A percentile compares a stretch with the other conserved stretches of the same genome.
Conservation (phyloP, 2,888 invertebrate species). For the Erpobdella octoculata region DNA sequence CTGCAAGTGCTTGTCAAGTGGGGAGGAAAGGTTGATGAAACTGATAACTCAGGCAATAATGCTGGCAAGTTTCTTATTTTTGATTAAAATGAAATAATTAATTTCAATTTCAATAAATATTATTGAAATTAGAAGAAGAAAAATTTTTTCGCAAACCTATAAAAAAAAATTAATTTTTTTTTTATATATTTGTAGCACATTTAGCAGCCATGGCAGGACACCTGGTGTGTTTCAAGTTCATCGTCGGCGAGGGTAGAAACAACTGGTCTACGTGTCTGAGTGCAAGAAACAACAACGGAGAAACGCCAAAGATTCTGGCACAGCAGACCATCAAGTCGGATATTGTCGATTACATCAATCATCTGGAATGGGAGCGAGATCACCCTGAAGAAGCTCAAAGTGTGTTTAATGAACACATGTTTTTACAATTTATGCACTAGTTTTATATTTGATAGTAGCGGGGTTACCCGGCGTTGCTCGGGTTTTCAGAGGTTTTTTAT, state of each 20-base stretch:
- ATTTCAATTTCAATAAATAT: background rate
- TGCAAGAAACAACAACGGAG: constrained; percentile 53
- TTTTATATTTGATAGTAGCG: background rate
- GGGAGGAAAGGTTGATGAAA: constrained; percentile 50
- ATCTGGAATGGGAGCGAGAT: constrained; percentile 51
- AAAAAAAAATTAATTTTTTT: no score
- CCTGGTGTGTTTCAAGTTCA: constrained; percentile 50
- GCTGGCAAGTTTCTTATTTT: constrained; percentile 44
- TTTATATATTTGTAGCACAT: constrained; percentile 51
- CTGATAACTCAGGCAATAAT: constrained; percentile 50
- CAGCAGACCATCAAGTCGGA: constrained; percentile 52
- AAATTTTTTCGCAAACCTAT: background rate
- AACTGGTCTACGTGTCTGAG: constrained; percentile 39
- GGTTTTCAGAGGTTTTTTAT: no score
- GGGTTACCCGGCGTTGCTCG: no score
- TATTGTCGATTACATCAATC: constrained; percentile 50
- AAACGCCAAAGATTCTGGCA: constrained; percentile 51
- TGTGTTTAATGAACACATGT: constrained; percentile 36
- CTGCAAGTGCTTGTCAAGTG: constrained; percentile 50
- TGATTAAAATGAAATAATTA: background rate
- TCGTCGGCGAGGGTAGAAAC: constrained; percentile 44
- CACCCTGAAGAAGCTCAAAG: constrained; percentile 52
- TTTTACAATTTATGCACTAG: background rate
- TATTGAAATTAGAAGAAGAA: background rate
- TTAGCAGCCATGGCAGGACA: constrained; percentile 52